These are phyloP conservation scores for Streblospio benedicti DNA, from an alignment of 1,140 invertebrate species.

Conservation along the genomic window DNA sequence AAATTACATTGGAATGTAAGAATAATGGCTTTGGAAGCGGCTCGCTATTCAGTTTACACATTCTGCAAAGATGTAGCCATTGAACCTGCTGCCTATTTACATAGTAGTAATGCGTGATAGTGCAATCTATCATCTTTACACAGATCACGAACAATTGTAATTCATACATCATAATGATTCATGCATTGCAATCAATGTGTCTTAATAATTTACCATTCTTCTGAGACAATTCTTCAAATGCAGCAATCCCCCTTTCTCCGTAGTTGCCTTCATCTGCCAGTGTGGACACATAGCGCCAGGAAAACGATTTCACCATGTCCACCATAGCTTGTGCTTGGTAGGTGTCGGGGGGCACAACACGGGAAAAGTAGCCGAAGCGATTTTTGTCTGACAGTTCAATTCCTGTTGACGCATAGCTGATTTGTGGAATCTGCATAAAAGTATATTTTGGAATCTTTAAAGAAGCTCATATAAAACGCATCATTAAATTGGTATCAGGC, in stretches of 20 bases:
- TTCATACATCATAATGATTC: too few species aligned
- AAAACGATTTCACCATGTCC: constrained; percentile 59
- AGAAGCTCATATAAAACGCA: too few species aligned
- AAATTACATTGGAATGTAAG: too few species aligned
- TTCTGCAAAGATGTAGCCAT: too few species aligned
- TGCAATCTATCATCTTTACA: too few species aligned
- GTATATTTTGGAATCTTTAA: neutral
- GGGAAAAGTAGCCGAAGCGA: constrained; percentile 65
- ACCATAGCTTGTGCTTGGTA: constrained; percentile 68
- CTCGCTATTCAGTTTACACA: too few species aligned
- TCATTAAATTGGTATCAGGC: too few species aligned
- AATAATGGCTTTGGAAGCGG: too few species aligned
- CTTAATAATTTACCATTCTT: constrained; percentile 55
- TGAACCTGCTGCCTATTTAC: too few species aligned
- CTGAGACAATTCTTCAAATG: constrained; percentile 35
- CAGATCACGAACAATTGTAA: too few species aligned
- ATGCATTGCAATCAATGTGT: too few species aligned
- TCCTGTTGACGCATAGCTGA: constrained; percentile 68
- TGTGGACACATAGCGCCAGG: constrained; percentile 67
- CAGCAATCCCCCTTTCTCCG: constrained; percentile 53
- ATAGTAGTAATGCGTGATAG: too few species aligned
- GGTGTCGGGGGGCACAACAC: constrained; percentile 61
- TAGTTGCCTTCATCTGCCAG: constrained; percentile 67
- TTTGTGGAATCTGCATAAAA: constrained; percentile 59
- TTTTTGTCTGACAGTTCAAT: constrained; percentile 54